Evolutionary conservation across 2,888 invertebrate genomes (phyloP).

Genomic region (Cryptophagus acutangulus): DNA sequence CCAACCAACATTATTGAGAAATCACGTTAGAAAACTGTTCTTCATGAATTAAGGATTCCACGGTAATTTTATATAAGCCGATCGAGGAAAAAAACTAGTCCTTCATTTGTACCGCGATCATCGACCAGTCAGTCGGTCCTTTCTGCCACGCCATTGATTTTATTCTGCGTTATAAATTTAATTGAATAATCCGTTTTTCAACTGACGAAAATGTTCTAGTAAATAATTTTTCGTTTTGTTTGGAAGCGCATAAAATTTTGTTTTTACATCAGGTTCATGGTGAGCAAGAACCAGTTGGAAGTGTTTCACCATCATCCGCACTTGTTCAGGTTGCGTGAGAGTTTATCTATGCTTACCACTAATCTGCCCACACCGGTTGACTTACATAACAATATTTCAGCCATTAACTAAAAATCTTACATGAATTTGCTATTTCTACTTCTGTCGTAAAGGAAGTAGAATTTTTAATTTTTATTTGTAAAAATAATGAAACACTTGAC

Average conservation of each 20-base stretch:
- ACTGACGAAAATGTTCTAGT: no score
- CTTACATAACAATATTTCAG: constrained; percentile 28
- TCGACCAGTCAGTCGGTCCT: constrained; percentile 8
- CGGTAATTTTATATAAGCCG: constrained; percentile 17
- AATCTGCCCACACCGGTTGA: constrained; percentile 33
- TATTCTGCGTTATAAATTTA: no score
- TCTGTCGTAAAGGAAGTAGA: no score
- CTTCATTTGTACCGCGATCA: constrained; percentile 14
- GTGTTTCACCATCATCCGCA: constrained; percentile 22
- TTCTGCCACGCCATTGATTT: no score
- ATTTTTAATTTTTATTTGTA: no score
- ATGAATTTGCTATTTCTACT: no score
- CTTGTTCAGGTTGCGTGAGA: constrained; percentile 27
- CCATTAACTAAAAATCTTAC: no score
- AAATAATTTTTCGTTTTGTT: no score
- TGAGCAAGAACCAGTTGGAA: constrained; percentile 34
- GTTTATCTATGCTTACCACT: constrained; percentile 32
- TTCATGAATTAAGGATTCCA: constrained; percentile 38
- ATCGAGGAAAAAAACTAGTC: constrained; percentile 16
- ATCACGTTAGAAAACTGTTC: constrained; percentile 35
- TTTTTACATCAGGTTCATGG: constrained; percentile 23
- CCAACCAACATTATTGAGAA: constrained; percentile 35
- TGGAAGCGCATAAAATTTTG: not conserved
- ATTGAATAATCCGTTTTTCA: no score
- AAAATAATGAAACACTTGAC: no score